Conservation (phyloP, 2,113 vertebrate species). For the Tychaedon coryphoeus region DNA sequence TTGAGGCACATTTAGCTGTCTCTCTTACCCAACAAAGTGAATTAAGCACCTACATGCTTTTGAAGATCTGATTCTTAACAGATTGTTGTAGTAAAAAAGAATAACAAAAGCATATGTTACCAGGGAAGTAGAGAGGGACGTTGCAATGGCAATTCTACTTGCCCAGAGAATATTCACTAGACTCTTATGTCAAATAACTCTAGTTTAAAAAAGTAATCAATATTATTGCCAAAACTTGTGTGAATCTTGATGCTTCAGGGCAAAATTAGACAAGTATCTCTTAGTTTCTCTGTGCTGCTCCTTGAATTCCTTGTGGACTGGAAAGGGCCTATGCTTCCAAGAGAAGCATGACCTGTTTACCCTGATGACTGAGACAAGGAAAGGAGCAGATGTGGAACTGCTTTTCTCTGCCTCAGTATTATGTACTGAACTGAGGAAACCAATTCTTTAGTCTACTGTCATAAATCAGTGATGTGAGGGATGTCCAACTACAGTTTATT, state of each 20-base stretch:
- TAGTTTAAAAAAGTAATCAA: not conserved
- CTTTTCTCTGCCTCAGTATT: not conserved
- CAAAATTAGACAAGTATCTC: not conserved
- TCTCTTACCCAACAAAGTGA: not conserved
- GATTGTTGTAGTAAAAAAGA: not conserved
- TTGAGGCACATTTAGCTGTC: not conserved
- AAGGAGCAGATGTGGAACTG: not conserved
- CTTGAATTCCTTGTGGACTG: not conserved
- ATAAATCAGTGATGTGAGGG: rapidly evolving
- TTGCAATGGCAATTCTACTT: not conserved
- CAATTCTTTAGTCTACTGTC: not conserved
- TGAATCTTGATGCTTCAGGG: not conserved
- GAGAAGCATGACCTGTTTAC: not conserved
- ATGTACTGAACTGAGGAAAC: not conserved
- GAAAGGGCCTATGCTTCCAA: not conserved
- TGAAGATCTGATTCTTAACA: not conserved
- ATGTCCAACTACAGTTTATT: not conserved
- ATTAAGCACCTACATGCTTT: rapidly evolving
- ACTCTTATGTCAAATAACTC: not conserved
- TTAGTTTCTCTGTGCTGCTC: not conserved
- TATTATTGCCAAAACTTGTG: not conserved
- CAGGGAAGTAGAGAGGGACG: not conserved
- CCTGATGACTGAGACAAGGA: not conserved
- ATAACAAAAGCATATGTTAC: not conserved
- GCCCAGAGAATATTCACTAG: not conserved